phyloP scores from a whole-genome alignment of 2,113 vertebrate genomes.

The Oreotrochilus melanogaster region DNA sequence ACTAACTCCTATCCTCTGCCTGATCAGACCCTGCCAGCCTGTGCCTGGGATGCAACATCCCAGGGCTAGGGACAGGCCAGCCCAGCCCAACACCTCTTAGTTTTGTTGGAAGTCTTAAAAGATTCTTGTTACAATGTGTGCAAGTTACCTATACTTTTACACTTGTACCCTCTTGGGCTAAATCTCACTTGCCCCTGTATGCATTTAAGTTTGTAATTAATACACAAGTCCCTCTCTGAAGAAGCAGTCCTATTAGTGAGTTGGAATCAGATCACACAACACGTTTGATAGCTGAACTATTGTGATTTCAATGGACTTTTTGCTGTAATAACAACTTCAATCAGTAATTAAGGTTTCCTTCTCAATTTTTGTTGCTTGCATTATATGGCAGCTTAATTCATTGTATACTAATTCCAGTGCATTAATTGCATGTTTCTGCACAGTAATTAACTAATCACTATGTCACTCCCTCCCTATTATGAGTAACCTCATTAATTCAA shows the following conservation, averaged over 20 bases:
- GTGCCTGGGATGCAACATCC: neutral
- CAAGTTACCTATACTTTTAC: neutral
- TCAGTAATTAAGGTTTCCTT: constrained; percentile 61
- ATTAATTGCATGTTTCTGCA: constrained; percentile 73
- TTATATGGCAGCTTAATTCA: constrained; percentile 70
- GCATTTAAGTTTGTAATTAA: neutral
- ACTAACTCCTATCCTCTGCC: neutral
- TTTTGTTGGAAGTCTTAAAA: neutral
- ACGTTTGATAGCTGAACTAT: neutral
- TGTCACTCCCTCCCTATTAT: constrained; percentile 73
- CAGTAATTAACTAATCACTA: constrained; percentile 79
- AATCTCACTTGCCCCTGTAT: rapidly evolving
- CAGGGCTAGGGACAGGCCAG: neutral
- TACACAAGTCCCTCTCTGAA: neutral
- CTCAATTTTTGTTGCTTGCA: constrained; percentile 55
- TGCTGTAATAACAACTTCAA: constrained; percentile 8
- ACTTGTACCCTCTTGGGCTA: neutral
- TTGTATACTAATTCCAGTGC: constrained; percentile 72
- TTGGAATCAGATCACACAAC: neutral
- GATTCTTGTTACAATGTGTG: neutral
- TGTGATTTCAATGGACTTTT: constrained; percentile 37
- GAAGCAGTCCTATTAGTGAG: neutral
- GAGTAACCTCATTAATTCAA: constrained; percentile 76
- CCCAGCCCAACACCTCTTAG: rapidly evolving
- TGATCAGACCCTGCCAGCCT: neutral